Evolutionary conservation across 2,797 vertebrate species (phyloP).

Genomic region (Trematomus bernacchii): DNA sequence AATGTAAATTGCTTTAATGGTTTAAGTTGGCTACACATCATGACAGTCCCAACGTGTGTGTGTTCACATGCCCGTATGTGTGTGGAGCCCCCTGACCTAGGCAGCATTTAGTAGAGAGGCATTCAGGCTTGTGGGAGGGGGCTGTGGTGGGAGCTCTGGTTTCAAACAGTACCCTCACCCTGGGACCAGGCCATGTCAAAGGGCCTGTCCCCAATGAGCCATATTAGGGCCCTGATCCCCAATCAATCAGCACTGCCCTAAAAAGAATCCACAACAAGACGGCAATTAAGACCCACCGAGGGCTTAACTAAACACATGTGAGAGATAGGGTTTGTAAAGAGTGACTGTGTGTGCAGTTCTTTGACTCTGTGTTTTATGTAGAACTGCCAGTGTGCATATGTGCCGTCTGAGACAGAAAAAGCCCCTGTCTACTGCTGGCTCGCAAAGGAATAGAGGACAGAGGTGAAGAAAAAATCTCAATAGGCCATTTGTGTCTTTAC

Average conservation of each 20-base stretch:
- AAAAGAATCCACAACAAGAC: slow-evolving; percentile 82
- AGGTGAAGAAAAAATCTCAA: slow-evolving; percentile 46
- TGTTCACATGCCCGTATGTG: slow-evolving; percentile 1
- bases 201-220: slow-evolving; percentile 81
- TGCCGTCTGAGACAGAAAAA: slow-evolving; percentile 29
- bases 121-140: slow-evolving; percentile 55
- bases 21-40: slow-evolving; percentile 29
- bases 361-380: slow-evolving; percentile 41
- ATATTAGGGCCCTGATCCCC: slow-evolving; percentile 83
- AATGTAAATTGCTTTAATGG: slow-evolving; percentile 64
- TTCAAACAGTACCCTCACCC: slow-evolving; percentile 73
- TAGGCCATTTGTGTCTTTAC: slow-evolving; percentile 32
- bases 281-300: slow-evolving; percentile 75
- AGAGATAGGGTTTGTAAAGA: slow-evolving; percentile 58
- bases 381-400: slow-evolving; percentile 15
- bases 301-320: slow-evolving; percentile 72
- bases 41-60: slow-evolving; percentile 20
- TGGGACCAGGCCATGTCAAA: slow-evolving; percentile 80
- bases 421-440: slow-evolving; percentile 36
- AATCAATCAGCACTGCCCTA: slow-evolving; percentile 87
- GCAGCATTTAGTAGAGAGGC: slow-evolving; percentile 66
- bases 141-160: slow-evolving; percentile 61
- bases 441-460: slow-evolving; percentile 25
- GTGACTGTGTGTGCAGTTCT: slow-evolving; percentile 56
- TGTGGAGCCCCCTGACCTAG: slow-evolving; percentile 38